phyloP scores from a whole-genome alignment of 2,797 vertebrate genomes.

The Takifugu ocellatus region DNA sequence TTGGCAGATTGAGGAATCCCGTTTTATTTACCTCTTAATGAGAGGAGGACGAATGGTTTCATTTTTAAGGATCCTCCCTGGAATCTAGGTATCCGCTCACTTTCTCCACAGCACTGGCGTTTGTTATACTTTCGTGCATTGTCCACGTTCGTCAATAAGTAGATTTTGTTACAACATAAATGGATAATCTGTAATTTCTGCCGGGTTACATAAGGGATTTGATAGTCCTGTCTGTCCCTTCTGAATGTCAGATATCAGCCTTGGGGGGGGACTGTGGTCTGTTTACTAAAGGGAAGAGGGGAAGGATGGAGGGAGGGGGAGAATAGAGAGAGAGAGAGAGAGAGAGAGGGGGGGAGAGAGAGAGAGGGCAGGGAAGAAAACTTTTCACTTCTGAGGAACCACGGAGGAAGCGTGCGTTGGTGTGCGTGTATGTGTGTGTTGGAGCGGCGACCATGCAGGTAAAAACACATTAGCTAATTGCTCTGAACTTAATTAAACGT shows the following conservation, averaged over 20 bases:
- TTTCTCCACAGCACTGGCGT: background rate
- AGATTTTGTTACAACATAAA: constrained; percentile 7
- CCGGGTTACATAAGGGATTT: constrained; percentile 66
- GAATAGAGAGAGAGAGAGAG: constrained; percentile 48
- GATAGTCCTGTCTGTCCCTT: constrained; percentile 55
- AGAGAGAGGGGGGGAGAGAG: constrained; percentile 50
- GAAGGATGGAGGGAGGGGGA: constrained; percentile 64
- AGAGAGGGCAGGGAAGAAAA: constrained; percentile 75
- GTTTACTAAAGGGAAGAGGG: constrained; percentile 79
- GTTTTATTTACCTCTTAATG: constrained; percentile 50
- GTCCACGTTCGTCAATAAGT: no score
- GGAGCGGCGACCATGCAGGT: constrained; percentile 83
- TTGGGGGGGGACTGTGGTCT: constrained; percentile 79
- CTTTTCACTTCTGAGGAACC: constrained; percentile 78
- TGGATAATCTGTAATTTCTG: constrained; percentile 47
- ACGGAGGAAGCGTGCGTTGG: constrained; percentile 73
- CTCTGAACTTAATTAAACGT: constrained; percentile 79
- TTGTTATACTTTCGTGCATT: background rate
- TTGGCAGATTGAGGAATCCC: constrained; percentile 44
- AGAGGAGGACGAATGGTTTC: constrained; percentile 20
- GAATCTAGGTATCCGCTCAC: constrained; percentile 5
- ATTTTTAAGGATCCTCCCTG: constrained; percentile 7
- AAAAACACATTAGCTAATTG: constrained; percentile 80
- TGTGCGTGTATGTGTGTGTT: constrained; percentile 68
- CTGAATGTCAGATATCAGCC: constrained; percentile 78